Base-by-base conservation (phyloP, 2,797 vertebrate genomes). In the Argentina silus region DNA sequence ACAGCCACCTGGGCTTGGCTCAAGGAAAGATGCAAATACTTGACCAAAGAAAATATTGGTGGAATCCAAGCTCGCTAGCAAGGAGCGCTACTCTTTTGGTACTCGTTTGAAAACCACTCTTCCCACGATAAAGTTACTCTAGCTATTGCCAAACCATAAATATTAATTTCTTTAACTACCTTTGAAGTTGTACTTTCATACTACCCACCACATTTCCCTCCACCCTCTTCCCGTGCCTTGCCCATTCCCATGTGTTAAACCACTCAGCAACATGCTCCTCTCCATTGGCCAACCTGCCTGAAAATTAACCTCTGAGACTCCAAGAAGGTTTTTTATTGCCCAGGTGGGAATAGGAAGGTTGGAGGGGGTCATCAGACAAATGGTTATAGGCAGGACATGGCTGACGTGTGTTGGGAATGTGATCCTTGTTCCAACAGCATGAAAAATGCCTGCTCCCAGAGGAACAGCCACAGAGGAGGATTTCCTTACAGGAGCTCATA, bases 141-240 rank as follows among this genome's bases (percentile, higher is more conserved):
- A 60, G 73, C 70, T 71, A 44, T 45, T 72, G 72, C 56, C 78
- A 79, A 85, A 86, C 76, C 47, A 87, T 89, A 90, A 89, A 91
- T 91, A 88, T 89, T 65, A 19, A 77, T 86, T 78, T 69, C 57
- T 83, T 68, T 70, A 60, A 76, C 72, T 63, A 72, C 71, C 85
- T 92, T 91, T 91, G 85, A 91, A 90, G 85, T 85, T 92, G 72
- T 74, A 3, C 86, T 90, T 87, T 87, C 72, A 90, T 76, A 44
- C 61, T 50, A 57, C 69, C 44, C n/a, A 6, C 70, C 74, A 78
- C 65, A 74, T 53, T 76, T 75, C 76, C 67, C 67, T 80, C 67
- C 75, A 76, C 78, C 72, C 75, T 79, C 72, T 77, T 82, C 78
- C 76, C 70, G 14, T 80, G 78, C 82, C 66, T 62, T 79, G 72